phyloP scores from a whole-genome alignment of 2,888 invertebrate genomes.

The Epirrhoe tristata region DNA sequence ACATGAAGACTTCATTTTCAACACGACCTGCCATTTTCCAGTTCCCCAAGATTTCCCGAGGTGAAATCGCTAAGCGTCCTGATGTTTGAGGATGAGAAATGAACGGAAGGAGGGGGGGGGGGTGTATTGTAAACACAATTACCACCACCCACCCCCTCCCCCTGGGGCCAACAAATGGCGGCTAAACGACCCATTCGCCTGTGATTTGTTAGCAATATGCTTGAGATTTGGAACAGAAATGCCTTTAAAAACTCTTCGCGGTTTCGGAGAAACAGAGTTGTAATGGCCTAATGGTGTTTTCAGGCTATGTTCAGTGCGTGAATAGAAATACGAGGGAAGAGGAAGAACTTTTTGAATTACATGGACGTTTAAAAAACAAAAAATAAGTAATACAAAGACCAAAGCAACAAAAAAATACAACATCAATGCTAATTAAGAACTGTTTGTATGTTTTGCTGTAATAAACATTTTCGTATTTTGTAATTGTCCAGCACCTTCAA shows the following conservation, averaged over 20 bases:
- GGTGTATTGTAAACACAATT: slow-evolving; percentile 79
- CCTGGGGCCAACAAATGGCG: slow-evolving; percentile 77
- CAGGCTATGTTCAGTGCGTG: slow-evolving; percentile 20
- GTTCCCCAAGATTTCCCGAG: slow-evolving; percentile 68
- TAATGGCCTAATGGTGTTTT: slow-evolving; percentile 46
- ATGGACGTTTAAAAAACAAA: too few species aligned
- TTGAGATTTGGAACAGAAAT: slow-evolving; percentile 79
- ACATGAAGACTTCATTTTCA: slow-evolving; percentile 39
- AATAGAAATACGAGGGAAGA: neutral
- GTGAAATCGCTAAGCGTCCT: slow-evolving; percentile 77
- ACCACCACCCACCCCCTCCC: slow-evolving; percentile 62
- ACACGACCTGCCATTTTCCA: slow-evolving; percentile 57
- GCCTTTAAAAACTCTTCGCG: slow-evolving; percentile 67
- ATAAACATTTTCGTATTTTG: too few species aligned
- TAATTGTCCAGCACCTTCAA: too few species aligned
- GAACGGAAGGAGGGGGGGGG: slow-evolving; percentile 69
- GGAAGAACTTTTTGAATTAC: too few species aligned
- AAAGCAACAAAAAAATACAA: too few species aligned
- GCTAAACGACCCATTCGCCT: slow-evolving; percentile 83
- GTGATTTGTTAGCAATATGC: slow-evolving; percentile 85
- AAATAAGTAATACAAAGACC: too few species aligned
- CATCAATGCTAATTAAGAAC: too few species aligned
- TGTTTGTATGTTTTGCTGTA: too few species aligned
- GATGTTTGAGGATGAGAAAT: slow-evolving; percentile 78
- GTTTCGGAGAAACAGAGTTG: slow-evolving; percentile 52